A percentile compares a stretch with the other conserved stretches of the same genome.
Conservation (phyloP, 2,113 vertebrate genomes). For the Passer domesticus region DNA sequence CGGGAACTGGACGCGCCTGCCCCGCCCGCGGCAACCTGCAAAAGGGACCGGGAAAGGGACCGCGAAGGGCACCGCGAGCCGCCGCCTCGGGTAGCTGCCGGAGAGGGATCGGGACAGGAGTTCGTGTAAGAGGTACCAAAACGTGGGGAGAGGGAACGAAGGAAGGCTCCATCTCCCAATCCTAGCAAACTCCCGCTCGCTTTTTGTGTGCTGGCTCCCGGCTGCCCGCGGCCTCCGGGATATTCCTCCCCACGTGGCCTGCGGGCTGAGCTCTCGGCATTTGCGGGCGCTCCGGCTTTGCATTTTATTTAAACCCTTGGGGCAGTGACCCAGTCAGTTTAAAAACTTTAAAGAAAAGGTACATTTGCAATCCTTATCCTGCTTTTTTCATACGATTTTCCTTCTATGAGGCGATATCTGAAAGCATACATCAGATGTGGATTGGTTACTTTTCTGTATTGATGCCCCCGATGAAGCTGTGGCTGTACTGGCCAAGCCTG, state of each 20-base stretch:
- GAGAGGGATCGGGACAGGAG: fast-evolving
- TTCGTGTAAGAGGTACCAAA: neutral
- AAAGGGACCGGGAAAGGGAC: too few relatives aligned
- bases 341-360: neutral
- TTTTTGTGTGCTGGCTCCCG: too few relatives aligned
- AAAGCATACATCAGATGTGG: fast-evolving
- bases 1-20: too few relatives aligned
- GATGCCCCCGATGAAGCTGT: neutral
- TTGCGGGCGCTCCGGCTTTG: fast-evolving
- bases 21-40: fast-evolving
- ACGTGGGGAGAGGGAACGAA: neutral
- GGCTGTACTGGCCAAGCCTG: neutral
- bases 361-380: neutral
- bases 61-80: too few relatives aligned
- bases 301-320: fast-evolving
- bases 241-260: fast-evolving
- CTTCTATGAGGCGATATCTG: neutral
- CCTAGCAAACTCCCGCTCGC: too few relatives aligned
- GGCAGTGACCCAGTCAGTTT: fast-evolving
- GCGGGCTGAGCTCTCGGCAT: fast-evolving
- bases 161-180: fast-evolving
- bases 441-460: too few relatives aligned
- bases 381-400: neutral
- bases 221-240: neutral
- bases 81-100: fast-evolving